These are phyloP conservation scores for Heterochromis multidens DNA, from an alignment of 2,113 vertebrate genomes.

Conservation along the genomic window DNA sequence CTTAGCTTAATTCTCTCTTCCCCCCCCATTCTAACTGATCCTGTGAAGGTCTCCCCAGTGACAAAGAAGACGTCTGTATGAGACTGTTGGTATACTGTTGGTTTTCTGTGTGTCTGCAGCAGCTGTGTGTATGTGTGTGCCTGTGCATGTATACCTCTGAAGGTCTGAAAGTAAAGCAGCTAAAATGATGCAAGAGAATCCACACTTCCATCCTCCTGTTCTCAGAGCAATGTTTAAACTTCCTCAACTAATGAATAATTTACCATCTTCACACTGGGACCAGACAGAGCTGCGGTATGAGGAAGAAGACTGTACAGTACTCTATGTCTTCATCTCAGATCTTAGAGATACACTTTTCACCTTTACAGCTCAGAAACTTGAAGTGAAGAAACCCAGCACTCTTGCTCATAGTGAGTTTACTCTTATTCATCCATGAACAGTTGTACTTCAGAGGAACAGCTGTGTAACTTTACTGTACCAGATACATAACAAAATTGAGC, in stretches of 20 bases:
- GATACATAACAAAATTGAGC: conserved; percentile 22
- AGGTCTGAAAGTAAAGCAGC: conserved; percentile 22
- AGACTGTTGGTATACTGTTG: not conserved
- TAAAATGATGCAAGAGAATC: conserved; percentile 47
- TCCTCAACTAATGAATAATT: conserved; percentile 59
- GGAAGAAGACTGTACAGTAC: not conserved
- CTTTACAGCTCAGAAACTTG: not conserved
- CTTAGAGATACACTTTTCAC: conserved; percentile 3
- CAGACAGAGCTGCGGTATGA: conserved; percentile 21
- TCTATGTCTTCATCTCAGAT: not conserved
- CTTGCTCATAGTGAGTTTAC: not conserved
- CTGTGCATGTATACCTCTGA: not conserved
- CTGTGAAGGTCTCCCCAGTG: conserved; percentile 14
- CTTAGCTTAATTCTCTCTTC: not conserved
- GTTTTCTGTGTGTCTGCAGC: conserved; percentile 1
- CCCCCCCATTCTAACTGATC: not conserved
- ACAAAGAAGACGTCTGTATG: conserved; percentile 1
- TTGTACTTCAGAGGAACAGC: conserved; percentile 15
- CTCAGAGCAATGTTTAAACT: conserved; percentile 48
- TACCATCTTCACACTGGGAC: conserved; percentile 26
- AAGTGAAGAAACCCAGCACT: not conserved
- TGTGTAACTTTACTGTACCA: conserved; percentile 23
- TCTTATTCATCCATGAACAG: not conserved
- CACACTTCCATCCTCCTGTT: conserved; percentile 36
- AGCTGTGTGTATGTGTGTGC: not conserved